Percentiles rank a stretch among this genome's conserved stretches.
phyloP scores from a whole-genome alignment of 2,888 invertebrate species.

The Anorthoa munda region DNA sequence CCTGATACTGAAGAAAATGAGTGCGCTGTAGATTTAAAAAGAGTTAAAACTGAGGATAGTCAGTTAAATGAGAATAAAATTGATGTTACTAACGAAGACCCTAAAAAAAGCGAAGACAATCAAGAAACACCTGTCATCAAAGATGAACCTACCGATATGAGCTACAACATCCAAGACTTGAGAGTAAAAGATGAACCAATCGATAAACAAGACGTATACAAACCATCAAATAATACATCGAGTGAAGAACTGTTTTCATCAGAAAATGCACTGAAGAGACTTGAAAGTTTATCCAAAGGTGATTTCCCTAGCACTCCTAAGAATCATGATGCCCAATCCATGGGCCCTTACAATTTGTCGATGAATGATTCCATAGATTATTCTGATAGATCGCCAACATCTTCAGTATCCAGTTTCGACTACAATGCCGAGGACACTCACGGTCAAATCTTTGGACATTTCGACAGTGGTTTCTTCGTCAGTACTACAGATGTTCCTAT shows the following conservation, averaged over 20 bases:
- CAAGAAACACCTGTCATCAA: conserved; percentile 75
- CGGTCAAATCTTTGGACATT: conserved; percentile 93
- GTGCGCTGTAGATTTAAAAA: conserved; percentile 81
- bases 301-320: conserved; percentile 91
- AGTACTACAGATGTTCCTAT: conserved; percentile 96
- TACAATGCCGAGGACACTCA: conserved; percentile 91
- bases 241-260: conserved; percentile 84
- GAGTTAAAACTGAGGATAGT: conserved; percentile 80
- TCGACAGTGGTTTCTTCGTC: conserved; percentile 94
- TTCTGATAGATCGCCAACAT: conserved; percentile 91
- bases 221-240: conserved; percentile 67
- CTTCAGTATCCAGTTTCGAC: conserved; percentile 91
- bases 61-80: conserved; percentile 61
- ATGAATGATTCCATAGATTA: conserved; percentile 84
- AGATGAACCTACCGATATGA: conserved; percentile 79
- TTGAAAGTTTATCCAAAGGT: conserved; percentile 95
- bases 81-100: conserved; percentile 61
- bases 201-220: conserved; percentile 81
- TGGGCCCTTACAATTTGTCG: conserved; percentile 83
- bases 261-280: conserved; percentile 93
- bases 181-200: conserved; percentile 83
- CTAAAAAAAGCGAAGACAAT: conserved; percentile 79
- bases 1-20: conserved; percentile 74
- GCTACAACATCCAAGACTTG: conserved; percentile 79
- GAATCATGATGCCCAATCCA: conserved; percentile 76